Percentiles rank a stretch among this genome's conserved stretches.
phyloP scores from a whole-genome alignment of 2,797 vertebrate species.

The Choloepus didactylus region DNA sequence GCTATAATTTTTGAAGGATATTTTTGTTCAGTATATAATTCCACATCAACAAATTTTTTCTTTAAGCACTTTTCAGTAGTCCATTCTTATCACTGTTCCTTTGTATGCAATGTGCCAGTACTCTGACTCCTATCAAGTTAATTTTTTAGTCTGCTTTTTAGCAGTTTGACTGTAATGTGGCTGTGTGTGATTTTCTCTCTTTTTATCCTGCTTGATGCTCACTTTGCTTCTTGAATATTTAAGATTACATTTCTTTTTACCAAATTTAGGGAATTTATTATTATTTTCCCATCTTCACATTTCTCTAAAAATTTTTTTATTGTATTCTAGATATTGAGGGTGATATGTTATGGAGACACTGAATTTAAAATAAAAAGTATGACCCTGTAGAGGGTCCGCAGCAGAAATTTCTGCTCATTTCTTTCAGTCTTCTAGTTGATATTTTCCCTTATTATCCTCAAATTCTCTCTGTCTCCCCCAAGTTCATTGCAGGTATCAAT shows the following conservation, averaged over 20 bases:
- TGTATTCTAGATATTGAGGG: neutral
- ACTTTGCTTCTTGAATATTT: neutral
- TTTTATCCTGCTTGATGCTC: neutral
- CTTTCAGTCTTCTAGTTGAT: neutral
- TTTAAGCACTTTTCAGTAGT: neutral
- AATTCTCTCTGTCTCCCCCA: neutral
- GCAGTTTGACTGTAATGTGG: neutral
- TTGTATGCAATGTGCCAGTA: neutral
- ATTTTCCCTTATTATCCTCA: neutral
- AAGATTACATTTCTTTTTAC: neutral
- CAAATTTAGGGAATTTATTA: neutral
- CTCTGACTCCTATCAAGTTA: neutral
- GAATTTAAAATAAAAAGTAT: too few species aligned
- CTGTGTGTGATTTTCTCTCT: neutral
- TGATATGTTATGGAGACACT: neutral
- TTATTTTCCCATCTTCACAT: neutral
- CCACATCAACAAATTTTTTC: neutral
- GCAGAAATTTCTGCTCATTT: neutral
- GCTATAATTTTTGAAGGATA: neutral
- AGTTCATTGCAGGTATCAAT: neutral
- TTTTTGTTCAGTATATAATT: neutral
- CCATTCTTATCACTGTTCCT: neutral
- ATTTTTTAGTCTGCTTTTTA: neutral
- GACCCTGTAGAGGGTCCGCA: neutral
- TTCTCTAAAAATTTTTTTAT: neutral